phyloP scores from a whole-genome alignment of 92 coral and sea anemone genomes.

The Epizoanthus illoricatus region DNA sequence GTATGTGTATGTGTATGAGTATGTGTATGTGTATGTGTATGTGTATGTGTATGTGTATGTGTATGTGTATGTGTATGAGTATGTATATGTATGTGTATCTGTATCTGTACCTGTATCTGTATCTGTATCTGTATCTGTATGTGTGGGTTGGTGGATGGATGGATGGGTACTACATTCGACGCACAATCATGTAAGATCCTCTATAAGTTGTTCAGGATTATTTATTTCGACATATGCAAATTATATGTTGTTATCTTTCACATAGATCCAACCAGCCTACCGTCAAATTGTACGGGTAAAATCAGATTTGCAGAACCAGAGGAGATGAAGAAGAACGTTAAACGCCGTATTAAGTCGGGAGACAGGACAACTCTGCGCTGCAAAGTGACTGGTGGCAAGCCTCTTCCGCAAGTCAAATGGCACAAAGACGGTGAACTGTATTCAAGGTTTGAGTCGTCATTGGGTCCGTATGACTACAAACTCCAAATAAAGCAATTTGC shows the following conservation, averaged over 20 bases:
- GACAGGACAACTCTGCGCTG: background rate
- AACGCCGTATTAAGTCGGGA: background rate
- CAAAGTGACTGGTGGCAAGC: constrained; percentile 10
- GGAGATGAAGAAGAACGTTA: background rate
- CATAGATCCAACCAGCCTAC: constrained; percentile 29
- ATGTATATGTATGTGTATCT: no score
- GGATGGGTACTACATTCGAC: background rate
- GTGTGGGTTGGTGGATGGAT: no score
- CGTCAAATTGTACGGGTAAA: constrained; percentile 24
- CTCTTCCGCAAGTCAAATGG: constrained; percentile 14
- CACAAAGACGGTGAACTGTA: constrained; percentile 13
- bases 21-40: no score
- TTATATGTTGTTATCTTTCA: background rate
- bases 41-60: no score
- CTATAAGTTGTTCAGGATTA: background rate
- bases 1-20: no score
- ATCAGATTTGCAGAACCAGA: constrained; percentile 16
- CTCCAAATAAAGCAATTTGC: constrained; percentile 12
- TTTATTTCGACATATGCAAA: background rate
- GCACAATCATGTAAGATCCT: background rate
- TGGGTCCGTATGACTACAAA: background rate
- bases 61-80: no score
- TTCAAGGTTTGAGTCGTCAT: background rate
- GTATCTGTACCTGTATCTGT: no score
- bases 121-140: no score